Percentiles rank a stretch among this genome's conserved stretches.
phyloP scores from a whole-genome alignment of 2,113 vertebrate genomes.

The Vicugna pacos region DNA sequence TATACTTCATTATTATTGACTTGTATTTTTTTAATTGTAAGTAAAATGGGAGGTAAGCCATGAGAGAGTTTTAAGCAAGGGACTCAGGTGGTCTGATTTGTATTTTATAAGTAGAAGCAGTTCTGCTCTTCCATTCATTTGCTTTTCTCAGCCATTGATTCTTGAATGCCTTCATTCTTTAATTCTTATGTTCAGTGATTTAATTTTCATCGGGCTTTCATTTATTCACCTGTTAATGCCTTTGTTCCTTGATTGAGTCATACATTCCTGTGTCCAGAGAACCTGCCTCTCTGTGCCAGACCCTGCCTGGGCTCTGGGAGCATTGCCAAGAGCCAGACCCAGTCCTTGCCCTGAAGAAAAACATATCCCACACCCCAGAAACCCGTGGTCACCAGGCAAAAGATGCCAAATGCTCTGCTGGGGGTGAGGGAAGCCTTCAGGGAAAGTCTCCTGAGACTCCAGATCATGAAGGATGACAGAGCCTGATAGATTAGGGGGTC shows the following conservation, averaged over 20 bases:
- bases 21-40: constrained; percentile 31
- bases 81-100: neutral
- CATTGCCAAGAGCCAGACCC: neutral
- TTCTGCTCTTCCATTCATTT: constrained; percentile 38
- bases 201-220: neutral
- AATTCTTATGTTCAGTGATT: neutral
- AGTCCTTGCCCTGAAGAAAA: neutral
- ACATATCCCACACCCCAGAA: neutral
- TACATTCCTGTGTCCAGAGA: neutral
- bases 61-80: neutral
- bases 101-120: neutral
- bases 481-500: neutral
- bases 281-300: neutral
- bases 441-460: neutral
- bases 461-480: neutral
- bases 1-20: neutral
- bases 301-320: neutral
- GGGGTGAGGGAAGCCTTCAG: no score
- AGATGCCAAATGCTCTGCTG: neutral
- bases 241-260: neutral
- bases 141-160: neutral
- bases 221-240: neutral
- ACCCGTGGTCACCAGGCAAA: neutral
- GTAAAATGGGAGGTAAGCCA: neutral
- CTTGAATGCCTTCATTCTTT: neutral